These are phyloP conservation scores for Melanchra persicariae DNA, from an alignment of 2,888 invertebrate species.

Conservation along the genomic window DNA sequence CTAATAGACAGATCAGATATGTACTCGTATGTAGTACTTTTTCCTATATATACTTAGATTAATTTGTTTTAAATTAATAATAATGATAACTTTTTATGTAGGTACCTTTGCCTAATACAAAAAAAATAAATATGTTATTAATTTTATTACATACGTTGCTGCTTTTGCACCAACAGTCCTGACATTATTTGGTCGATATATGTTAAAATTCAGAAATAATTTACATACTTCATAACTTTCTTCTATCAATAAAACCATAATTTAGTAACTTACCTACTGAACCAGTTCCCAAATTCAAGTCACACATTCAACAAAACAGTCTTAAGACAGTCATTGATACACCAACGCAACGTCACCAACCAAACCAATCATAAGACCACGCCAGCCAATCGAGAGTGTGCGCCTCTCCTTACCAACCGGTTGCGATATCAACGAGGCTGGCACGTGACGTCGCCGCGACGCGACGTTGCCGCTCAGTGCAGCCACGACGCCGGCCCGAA, in stretches of 20 bases:
- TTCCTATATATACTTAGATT: too few relatives aligned
- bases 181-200: neutral
- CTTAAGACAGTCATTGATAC: neutral
- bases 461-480: constrained; percentile 71
- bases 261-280: neutral
- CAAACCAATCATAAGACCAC: neutral
- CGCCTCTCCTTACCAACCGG: constrained; percentile 58
- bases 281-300: neutral
- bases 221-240: neutral
- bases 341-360: neutral
- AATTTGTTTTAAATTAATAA: too few relatives aligned
- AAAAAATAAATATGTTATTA: too few relatives aligned
- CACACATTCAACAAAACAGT: neutral
- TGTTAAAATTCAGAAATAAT: neutral
- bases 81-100: too few relatives aligned
- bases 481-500: constrained; percentile 54
- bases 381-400: constrained; percentile 27
- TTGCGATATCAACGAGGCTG: constrained; percentile 52
- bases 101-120: too few relatives aligned
- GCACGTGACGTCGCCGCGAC: constrained; percentile 65
- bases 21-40: too few relatives aligned
- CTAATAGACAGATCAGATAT: too few relatives aligned
- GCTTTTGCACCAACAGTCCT: too few relatives aligned
- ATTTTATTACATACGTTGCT: too few relatives aligned
- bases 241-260: neutral